Percentiles rank a stretch among this genome's conserved stretches.
Conservation (phyloP, 2,113 vertebrate genomes). For the Mesitornis unicolor region DNA sequence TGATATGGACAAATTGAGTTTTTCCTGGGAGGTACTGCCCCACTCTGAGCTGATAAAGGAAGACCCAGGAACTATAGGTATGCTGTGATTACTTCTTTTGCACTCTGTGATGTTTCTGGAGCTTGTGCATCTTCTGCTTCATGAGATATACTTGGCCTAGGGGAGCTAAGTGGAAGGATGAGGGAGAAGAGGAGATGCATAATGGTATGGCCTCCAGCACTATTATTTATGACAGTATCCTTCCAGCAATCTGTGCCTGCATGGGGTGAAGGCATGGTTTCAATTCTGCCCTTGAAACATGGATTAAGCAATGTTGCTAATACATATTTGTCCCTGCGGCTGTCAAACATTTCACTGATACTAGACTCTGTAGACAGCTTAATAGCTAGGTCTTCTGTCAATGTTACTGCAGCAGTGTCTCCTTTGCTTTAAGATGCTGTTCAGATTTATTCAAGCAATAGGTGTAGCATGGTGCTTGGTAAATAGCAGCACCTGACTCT, state of each 20-base stretch:
- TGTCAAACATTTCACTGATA: slow-evolving; percentile 79
- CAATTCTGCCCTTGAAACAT: slow-evolving; percentile 78
- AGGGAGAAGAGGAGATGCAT: slow-evolving; percentile 57
- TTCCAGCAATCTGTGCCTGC: slow-evolving; percentile 63
- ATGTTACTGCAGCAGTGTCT: slow-evolving; percentile 66
- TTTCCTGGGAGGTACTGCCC: slow-evolving; percentile 59
- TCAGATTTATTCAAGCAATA: slow-evolving; percentile 73
- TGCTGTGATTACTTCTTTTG: slow-evolving; percentile 54
- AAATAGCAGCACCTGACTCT: slow-evolving; percentile 70
- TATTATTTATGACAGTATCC: slow-evolving; percentile 71
- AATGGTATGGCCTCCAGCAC: slow-evolving; percentile 56
- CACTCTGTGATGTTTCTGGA: slow-evolving; percentile 60
- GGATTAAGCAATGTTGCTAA: slow-evolving; percentile 77
- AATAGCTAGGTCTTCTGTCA: slow-evolving; percentile 78
- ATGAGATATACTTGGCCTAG: slow-evolving; percentile 62
- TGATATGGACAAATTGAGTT: slow-evolving; percentile 31
- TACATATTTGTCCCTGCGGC: slow-evolving; percentile 74
- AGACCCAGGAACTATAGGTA: slow-evolving; percentile 29
- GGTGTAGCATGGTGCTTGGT: slow-evolving; percentile 65
- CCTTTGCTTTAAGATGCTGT: slow-evolving; percentile 69
- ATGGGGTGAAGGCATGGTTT: slow-evolving; percentile 67
- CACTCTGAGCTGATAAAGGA: slow-evolving; percentile 41
- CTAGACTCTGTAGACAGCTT: slow-evolving; percentile 77
- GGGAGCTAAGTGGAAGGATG: slow-evolving; percentile 51
- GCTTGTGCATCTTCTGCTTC: slow-evolving; percentile 62